These are phyloP conservation scores for Typhlomys cinereus DNA, from an alignment of 2,113 vertebrate species.

Conservation along the genomic window DNA sequence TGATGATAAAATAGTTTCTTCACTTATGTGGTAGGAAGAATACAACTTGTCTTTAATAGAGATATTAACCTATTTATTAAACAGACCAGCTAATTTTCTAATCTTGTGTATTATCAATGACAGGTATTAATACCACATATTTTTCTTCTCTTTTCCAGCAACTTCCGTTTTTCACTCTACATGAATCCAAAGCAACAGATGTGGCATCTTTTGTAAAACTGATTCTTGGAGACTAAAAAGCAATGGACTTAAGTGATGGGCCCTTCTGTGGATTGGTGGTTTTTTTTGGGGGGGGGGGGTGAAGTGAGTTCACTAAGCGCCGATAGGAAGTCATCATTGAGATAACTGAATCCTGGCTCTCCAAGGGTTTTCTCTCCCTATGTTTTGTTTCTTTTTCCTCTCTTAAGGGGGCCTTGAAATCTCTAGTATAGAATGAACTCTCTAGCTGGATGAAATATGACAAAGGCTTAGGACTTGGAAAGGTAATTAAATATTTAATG, in stretches of 20 bases:
- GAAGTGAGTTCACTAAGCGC: slow-evolving; percentile 80
- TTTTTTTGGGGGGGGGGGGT: slow-evolving; percentile 80
- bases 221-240: slow-evolving; percentile 93
- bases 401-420: slow-evolving; percentile 83
- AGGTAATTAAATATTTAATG: slow-evolving; percentile 89
- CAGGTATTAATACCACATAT: slow-evolving; percentile 31
- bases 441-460: slow-evolving; percentile 87
- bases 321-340: slow-evolving; percentile 78
- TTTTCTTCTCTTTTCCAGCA: slow-evolving; percentile 86
- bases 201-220: slow-evolving; percentile 97
- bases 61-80: background rate
- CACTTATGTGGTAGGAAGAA: background rate
- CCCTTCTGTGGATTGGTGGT: slow-evolving; percentile 86
- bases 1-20: too few species aligned
- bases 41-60: background rate
- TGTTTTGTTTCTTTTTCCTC: slow-evolving; percentile 71
- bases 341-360: slow-evolving; percentile 68
- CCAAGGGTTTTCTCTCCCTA: slow-evolving; percentile 57
- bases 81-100: background rate
- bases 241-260: slow-evolving; percentile 78
- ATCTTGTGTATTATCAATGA: background rate
- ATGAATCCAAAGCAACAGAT: slow-evolving; percentile 97
- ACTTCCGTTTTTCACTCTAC: slow-evolving; percentile 95
- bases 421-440: slow-evolving; percentile 86
- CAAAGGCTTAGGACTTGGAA: slow-evolving; percentile 84